Evolutionary conservation across 2,888 invertebrate genomes (phyloP), one percentile per base, ranked within the genome.

Genomic region (Orthonevra nobilis): DNA sequence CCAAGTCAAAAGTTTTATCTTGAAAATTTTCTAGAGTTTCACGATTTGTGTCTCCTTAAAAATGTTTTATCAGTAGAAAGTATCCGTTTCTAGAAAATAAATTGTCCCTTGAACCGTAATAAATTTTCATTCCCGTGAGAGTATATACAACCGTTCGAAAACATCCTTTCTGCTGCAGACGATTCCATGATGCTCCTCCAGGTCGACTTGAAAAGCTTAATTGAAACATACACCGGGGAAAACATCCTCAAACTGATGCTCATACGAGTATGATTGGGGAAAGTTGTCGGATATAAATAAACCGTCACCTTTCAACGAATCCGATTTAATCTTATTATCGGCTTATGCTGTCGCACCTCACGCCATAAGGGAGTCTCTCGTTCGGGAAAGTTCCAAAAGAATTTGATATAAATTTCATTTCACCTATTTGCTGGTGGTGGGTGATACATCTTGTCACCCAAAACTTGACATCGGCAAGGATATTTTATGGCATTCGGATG

Each of bases 311-410:
- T 14, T 7, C 32, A 15, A 30, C 23, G 40, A 32, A 40, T 42
- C 28, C 52, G 40, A 42, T 44, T 54, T 52, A 26, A 64, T 34
- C 52, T 26, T 9, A 34, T 32, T 64, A 64, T 64, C 52, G 42
- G 64, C 52, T 64, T 52, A 52, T 52, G 42, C 52, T 34, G 52
- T 5, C 52, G 9, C 15, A 28, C 19, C 7, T 0, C 3, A 46
- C 17, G 28, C 40, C 3, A 9, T 20, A 15, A 50, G 14, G 0
- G 17, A 10, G n/a, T n/a, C n/a, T n/a, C n/a, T n/a, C n/a, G n/a
- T n/a, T n/a, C n/a, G n/a, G 17, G 15, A 52, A 34, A 42, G n/a
- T n/a, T 6, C n/a, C 52, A 15, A 10, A 15, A 32, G 40, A 40
- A 64, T 52, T 30, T 20, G 42, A 52, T 40, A 52, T 52, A 54